Percentiles rank a stretch among this genome's conserved stretches.
Conservation (phyloP, 2,797 vertebrate species). For the Labeo calbasu region DNA sequence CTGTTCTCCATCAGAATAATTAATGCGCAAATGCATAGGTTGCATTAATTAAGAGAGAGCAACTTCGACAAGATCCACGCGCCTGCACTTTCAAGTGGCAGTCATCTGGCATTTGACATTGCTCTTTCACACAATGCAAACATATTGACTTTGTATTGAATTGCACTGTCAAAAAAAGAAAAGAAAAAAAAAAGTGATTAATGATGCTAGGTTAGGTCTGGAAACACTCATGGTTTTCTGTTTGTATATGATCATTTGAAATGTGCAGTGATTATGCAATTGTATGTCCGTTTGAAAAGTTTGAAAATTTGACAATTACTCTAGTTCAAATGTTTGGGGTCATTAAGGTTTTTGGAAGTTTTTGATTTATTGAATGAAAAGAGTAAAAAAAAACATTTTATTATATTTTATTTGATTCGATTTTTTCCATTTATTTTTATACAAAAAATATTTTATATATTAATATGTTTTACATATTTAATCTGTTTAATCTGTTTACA, state of each 20-base stretch:
- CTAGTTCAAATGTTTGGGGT: too few relatives aligned
- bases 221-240: background rate
- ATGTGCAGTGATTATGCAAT: background rate
- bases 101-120: background rate
- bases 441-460: too few relatives aligned
- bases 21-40: background rate
- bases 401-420: too few relatives aligned
- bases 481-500: too few relatives aligned
- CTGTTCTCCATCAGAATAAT: conserved; percentile 29
- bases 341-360: too few relatives aligned
- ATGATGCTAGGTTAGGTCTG: background rate
- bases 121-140: conserved; percentile 4
- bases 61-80: background rate
- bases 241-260: background rate
- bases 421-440: background rate
- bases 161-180: too few relatives aligned
- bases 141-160: background rate
- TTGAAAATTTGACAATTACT: background rate
- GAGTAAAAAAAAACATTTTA: too few relatives aligned
- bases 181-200: background rate
- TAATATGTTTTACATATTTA: too few relatives aligned
- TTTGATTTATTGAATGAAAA: too few relatives aligned
- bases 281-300: background rate
- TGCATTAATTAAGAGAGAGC: background rate
- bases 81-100: background rate